A percentile compares a stretch with the other conserved stretches of the same genome.
phyloP scores from a whole-genome alignment of 2,113 vertebrate species.

The Chaetops frenatus region DNA sequence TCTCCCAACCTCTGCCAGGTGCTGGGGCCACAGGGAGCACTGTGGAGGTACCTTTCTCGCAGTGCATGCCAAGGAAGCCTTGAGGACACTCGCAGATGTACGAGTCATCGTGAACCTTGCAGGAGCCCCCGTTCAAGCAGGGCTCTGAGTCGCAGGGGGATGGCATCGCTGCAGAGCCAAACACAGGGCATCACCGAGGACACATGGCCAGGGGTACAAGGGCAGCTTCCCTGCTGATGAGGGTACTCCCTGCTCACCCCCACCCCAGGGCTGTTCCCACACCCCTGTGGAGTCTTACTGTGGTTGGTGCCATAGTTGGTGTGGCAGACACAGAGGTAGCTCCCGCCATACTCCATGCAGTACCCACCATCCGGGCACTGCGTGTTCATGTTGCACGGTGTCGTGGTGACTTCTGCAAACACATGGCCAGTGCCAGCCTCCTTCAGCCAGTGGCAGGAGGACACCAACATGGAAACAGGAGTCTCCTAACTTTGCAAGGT shows the following conservation, averaged over 20 bases:
- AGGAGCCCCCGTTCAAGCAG: slow-evolving; percentile 92
- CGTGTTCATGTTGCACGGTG: slow-evolving; percentile 86
- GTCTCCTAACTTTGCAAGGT: not conserved
- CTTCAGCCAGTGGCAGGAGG: not conserved
- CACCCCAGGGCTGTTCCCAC: fast-evolving
- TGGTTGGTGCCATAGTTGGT: slow-evolving; percentile 81
- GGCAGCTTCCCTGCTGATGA: not conserved
- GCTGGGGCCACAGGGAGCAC: not conserved
- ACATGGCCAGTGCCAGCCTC: not conserved
- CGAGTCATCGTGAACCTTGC: slow-evolving; percentile 80
- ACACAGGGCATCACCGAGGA: not conserved
- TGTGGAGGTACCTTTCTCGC: slow-evolving; percentile 84
- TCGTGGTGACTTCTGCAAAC: slow-evolving; percentile 86
- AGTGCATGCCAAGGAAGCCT: slow-evolving; percentile 87
- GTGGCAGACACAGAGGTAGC: slow-evolving; percentile 94
- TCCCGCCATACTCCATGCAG: slow-evolving; percentile 90
- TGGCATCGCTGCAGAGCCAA: slow-evolving; percentile 82
- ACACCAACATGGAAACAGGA: not conserved
- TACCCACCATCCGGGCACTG: slow-evolving; percentile 89
- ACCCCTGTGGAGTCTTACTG: slow-evolving; percentile 66
- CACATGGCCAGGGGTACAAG: fast-evolving
- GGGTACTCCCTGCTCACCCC: not conserved
- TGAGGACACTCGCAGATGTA: slow-evolving; percentile 88
- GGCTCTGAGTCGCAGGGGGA: slow-evolving; percentile 95
- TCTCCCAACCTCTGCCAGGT: not conserved